These are phyloP conservation scores for Callitettix versicolor DNA, from an alignment of 1,140 invertebrate species.

Conservation along the genomic window DNA sequence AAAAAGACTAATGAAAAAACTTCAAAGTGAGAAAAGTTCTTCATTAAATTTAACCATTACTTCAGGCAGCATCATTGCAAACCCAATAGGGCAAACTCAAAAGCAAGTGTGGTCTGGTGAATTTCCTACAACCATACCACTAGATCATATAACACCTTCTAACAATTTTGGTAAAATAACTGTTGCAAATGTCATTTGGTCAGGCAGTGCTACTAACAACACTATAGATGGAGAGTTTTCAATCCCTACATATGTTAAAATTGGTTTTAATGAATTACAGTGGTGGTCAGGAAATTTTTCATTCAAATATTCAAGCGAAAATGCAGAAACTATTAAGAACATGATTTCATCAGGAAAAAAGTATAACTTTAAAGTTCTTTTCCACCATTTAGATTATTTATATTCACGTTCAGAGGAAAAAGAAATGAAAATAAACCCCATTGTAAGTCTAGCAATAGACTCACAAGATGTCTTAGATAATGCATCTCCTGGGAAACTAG, in stretches of 20 bases:
- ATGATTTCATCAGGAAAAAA: constrained; percentile 1
- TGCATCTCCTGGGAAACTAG: constrained; percentile 10
- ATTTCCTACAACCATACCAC: constrained; percentile 12
- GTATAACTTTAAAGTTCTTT: constrained; percentile 2
- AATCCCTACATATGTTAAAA: constrained; percentile 1
- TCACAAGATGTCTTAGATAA: not conserved
- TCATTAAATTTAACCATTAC: not conserved
- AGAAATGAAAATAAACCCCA: not conserved
- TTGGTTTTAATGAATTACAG: not conserved
- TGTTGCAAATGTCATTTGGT: constrained; percentile 6
- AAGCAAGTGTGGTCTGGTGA: constrained; percentile 9
- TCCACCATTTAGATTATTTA: not conserved
- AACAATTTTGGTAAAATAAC: constrained; percentile 7
- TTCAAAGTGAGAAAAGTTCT: not conserved
- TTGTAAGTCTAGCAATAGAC: not conserved
- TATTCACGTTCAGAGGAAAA: not conserved
- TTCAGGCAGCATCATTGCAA: constrained; percentile 3
- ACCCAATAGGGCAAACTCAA: not conserved
- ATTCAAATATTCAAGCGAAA: constrained; percentile 3
- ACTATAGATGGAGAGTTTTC: constrained; percentile 7
- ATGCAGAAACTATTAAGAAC: not conserved
- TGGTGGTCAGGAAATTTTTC: constrained; percentile 10
- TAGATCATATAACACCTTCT: constrained; percentile 6
- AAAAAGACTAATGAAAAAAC: not conserved
- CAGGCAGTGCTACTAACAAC: not conserved